phyloP scores from a whole-genome alignment of 1,140 invertebrate genomes.

The Penaeus vannamei region DNA sequence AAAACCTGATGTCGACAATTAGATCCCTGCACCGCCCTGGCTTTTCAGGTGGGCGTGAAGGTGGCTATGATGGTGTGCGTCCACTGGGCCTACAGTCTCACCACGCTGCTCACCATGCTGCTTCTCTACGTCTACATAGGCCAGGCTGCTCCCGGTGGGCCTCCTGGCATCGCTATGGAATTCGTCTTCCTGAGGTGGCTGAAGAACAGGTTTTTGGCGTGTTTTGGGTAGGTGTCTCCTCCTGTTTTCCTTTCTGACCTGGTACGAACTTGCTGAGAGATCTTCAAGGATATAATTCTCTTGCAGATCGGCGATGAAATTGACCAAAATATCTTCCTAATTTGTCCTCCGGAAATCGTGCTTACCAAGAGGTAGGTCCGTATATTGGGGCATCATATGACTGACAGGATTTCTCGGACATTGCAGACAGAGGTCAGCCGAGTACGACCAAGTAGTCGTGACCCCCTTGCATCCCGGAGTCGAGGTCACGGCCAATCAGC shows the following conservation, averaged over 20 bases:
- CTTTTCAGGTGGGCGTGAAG: slow-evolving; percentile 84
- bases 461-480: slow-evolving; percentile 88
- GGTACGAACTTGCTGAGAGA: not conserved
- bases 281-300: not conserved
- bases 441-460: slow-evolving; percentile 92
- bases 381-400: not conserved
- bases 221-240: slow-evolving; percentile 81
- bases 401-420: not conserved
- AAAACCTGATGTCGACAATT: too few species aligned
- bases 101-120: slow-evolving; percentile 84
- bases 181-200: slow-evolving; percentile 90
- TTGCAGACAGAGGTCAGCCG: slow-evolving; percentile 70
- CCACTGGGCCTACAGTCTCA: slow-evolving; percentile 91
- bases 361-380: not conserved
- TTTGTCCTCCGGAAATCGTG: slow-evolving; percentile 57
- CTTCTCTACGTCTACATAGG: slow-evolving; percentile 94
- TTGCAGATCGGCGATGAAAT: too few species aligned
- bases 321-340: not conserved
- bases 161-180: slow-evolving; percentile 90
- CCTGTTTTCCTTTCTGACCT: too few species aligned
- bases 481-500: slow-evolving; percentile 84
- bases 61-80: slow-evolving; percentile 93
- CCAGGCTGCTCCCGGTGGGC: slow-evolving; percentile 92
- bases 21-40: slow-evolving; percentile 55
- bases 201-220: slow-evolving; percentile 80